These are phyloP conservation scores for Blastomussa wellsi DNA, from an alignment of 92 coral and sea anemone species.

Conservation along the genomic window DNA sequence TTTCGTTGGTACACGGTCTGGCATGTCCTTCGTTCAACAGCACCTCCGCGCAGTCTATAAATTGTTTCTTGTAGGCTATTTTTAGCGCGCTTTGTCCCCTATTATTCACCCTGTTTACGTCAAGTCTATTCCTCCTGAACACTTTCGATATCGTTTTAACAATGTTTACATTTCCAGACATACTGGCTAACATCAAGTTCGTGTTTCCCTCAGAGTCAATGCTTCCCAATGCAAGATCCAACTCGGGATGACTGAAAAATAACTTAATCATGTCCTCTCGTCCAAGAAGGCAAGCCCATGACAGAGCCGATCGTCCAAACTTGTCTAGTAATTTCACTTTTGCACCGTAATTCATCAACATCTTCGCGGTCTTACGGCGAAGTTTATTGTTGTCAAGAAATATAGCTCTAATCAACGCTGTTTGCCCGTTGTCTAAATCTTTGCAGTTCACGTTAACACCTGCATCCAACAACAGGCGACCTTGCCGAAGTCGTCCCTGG, in stretches of 20 bases:
- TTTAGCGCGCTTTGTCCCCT: constrained; percentile 77
- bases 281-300: constrained; percentile 87
- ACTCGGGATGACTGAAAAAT: constrained; percentile 72
- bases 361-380: constrained; percentile 70
- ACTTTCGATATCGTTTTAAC: constrained; percentile 69
- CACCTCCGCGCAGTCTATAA: constrained; percentile 68
- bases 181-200: constrained; percentile 86
- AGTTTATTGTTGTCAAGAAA: constrained; percentile 78
- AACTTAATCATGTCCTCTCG: constrained; percentile 77
- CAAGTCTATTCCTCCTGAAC: constrained; percentile 73
- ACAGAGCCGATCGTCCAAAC: constrained; percentile 73
- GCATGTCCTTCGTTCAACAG: constrained; percentile 76
- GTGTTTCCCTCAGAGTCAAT: constrained; percentile 81
- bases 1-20: constrained; percentile 18
- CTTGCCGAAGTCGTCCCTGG: constrained; percentile 80
- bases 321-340: constrained; percentile 70
- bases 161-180: constrained; percentile 86
- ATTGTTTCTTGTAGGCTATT: constrained; percentile 55
- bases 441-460: constrained; percentile 88
- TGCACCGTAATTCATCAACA: constrained; percentile 82
- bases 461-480: constrained; percentile 83
- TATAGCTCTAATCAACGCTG: constrained; percentile 82
- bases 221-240: constrained; percentile 71
- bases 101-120: constrained; percentile 71
- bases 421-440: constrained; percentile 79